These are phyloP conservation scores for Ctenopoma kingsleyae DNA, from an alignment of 2,797 vertebrate genomes.

Conservation along the genomic window DNA sequence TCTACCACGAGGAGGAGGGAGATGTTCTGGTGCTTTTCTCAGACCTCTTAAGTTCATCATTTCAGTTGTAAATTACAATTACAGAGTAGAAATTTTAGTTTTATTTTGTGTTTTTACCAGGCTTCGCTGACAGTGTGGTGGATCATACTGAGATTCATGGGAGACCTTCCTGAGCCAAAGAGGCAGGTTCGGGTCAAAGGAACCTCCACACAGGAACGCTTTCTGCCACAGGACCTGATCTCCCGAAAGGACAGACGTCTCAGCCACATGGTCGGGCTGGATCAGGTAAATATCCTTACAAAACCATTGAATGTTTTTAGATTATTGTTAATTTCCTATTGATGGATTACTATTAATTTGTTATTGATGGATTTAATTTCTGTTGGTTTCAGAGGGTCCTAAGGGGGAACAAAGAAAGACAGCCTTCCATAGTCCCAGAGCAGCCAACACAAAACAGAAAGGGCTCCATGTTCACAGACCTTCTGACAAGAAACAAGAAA, in stretches of 20 bases:
- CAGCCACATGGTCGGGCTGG: constrained; percentile 83
- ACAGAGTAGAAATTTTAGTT: too few species aligned
- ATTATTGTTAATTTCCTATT: too few species aligned
- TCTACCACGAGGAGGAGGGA: constrained; percentile 92
- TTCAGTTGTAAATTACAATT: not conserved
- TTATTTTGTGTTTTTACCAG: constrained; percentile 70
- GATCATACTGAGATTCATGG: constrained; percentile 96
- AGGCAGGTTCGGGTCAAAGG: constrained; percentile 65
- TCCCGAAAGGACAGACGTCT: constrained; percentile 79
- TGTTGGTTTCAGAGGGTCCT: constrained; percentile 72
- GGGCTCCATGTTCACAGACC: constrained; percentile 76
- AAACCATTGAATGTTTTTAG: not conserved
- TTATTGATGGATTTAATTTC: not conserved
- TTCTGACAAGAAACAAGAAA: constrained; percentile 74
- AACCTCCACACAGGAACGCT: constrained; percentile 33
- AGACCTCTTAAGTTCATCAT: not conserved
- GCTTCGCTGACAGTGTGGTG: constrained; percentile 92
- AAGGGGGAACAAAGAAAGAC: constrained; percentile 67
- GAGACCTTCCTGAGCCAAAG: constrained; percentile 92
- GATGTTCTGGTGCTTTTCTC: constrained; percentile 86
- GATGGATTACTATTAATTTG: too few species aligned
- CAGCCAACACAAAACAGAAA: constrained; percentile 64
- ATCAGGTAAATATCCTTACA: constrained; percentile 73
- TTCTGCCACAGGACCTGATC: constrained; percentile 74
- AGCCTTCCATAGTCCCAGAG: constrained; percentile 54